These are phyloP conservation scores for Microplitis deprimator DNA, from an alignment of 2,888 invertebrate genomes.

Conservation along the genomic window DNA sequence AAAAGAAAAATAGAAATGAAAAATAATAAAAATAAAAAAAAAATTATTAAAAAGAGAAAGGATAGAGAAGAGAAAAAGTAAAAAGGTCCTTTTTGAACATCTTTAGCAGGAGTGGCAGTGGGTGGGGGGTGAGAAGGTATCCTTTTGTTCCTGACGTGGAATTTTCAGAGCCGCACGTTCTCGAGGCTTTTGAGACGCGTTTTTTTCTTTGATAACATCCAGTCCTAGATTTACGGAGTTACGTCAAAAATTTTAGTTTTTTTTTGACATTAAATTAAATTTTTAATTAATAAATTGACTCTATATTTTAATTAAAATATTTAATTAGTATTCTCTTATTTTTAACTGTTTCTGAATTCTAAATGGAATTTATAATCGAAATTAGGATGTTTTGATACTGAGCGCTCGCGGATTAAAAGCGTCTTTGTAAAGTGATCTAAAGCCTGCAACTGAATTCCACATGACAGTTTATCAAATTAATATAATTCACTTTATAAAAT, in stretches of 20 bases:
- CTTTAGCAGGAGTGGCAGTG: conserved; percentile 13
- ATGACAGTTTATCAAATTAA: neutral
- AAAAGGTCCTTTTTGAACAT: conserved; percentile 38
- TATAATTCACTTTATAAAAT: neutral
- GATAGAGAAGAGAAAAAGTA: conserved; percentile 20
- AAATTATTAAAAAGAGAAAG: neutral
- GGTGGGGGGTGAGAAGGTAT: conserved; percentile 16
- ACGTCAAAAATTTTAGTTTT: neutral
- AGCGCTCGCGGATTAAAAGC: neutral
- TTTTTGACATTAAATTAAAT: neutral
- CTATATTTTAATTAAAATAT: no score
- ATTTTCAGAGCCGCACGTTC: conserved; percentile 12
- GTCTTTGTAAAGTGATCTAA: neutral
- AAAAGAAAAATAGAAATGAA: neutral
- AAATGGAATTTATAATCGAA: neutral
- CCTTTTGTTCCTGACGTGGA: conserved; percentile 20
- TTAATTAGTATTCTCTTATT: no score
- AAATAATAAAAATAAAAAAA: neutral
- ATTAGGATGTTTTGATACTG: neutral
- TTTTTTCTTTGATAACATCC: neutral
- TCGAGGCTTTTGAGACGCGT: conserved; percentile 8
- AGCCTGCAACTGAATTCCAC: neutral
- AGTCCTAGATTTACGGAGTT: neutral
- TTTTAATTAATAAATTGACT: neutral
- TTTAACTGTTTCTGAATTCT: no score